Percentiles rank a stretch among this genome's conserved stretches.
Evolutionary conservation across 2,888 invertebrate genomes (phyloP).

Genomic region (Leptinotarsa peninsularis): DNA sequence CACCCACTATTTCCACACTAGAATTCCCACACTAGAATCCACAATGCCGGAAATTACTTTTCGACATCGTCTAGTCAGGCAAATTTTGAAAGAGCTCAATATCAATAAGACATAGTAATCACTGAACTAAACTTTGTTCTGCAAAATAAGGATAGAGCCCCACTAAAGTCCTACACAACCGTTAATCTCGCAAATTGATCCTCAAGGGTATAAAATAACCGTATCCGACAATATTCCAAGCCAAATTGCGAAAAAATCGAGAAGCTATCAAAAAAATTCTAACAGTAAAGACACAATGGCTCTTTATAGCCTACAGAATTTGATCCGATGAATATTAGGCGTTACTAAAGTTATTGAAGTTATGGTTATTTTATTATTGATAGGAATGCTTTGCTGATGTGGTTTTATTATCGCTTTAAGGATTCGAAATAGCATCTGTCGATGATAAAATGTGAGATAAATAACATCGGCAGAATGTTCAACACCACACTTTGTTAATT

Average conservation of each 20-base stretch:
- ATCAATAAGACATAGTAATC: too few relatives aligned
- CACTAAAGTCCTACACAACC: neutral
- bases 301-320: slow-evolving; percentile 21
- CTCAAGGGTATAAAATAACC: slow-evolving; percentile 22
- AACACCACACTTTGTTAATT: too few relatives aligned
- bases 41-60: too few relatives aligned
- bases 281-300: slow-evolving; percentile 22
- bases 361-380: slow-evolving; percentile 17
- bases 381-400: neutral
- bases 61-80: too few relatives aligned
- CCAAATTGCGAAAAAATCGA: neutral
- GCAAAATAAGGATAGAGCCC: too few relatives aligned
- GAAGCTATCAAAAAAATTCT: slow-evolving; percentile 4
- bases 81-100: too few relatives aligned
- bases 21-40: too few relatives aligned
- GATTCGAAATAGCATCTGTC: neutral
- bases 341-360: slow-evolving; percentile 18
- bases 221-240: slow-evolving; percentile 2
- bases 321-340: slow-evolving; percentile 12
- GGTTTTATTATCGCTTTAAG: neutral
- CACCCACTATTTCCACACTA: too few relatives aligned
- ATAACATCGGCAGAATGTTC: neutral
- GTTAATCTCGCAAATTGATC: neutral
- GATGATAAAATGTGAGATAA: neutral
- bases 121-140: neutral